Evolutionary conservation across 1,140 invertebrate genomes (phyloP).

Genomic region (Steinernema feltiae): DNA sequence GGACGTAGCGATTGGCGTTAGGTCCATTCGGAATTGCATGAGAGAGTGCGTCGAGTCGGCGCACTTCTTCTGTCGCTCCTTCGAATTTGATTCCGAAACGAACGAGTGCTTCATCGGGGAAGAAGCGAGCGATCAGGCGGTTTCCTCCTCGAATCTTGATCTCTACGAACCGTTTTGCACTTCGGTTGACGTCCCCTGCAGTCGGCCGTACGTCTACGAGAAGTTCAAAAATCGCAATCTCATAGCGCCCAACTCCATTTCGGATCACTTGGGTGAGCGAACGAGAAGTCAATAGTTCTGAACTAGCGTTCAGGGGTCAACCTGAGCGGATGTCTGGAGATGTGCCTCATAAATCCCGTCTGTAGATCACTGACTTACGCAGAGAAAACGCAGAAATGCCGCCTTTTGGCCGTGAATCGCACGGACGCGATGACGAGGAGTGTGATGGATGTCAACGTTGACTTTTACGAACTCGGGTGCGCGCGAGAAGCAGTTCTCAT

Average conservation of each 20-base stretch:
- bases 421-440: conserved; percentile 27
- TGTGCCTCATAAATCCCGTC: conserved; percentile 33
- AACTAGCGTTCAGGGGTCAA: background rate
- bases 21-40: conserved; percentile 40
- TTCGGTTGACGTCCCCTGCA: conserved; percentile 32
- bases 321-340: conserved; percentile 31
- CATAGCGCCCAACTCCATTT: conserved; percentile 26
- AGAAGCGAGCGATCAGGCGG: background rate
- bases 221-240: conserved; percentile 33
- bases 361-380: conserved; percentile 39
- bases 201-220: conserved; percentile 43
- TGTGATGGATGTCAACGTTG: conserved; percentile 36
- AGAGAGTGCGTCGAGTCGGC: conserved; percentile 38
- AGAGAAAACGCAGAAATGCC: conserved; percentile 17
- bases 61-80: conserved; percentile 35
- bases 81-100: conserved; percentile 32
- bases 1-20: conserved; percentile 23
- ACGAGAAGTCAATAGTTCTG: conserved; percentile 15
- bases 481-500: conserved; percentile 25
- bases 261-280: conserved; percentile 32
- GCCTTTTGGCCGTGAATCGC: conserved; percentile 35
- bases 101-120: conserved; percentile 41
- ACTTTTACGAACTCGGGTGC: conserved; percentile 46
- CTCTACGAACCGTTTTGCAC: conserved; percentile 43
- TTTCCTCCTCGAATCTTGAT: conserved; percentile 30